Conservation (phyloP, 2,888 invertebrate genomes). For the Tanytarsus gracilentus region DNA sequence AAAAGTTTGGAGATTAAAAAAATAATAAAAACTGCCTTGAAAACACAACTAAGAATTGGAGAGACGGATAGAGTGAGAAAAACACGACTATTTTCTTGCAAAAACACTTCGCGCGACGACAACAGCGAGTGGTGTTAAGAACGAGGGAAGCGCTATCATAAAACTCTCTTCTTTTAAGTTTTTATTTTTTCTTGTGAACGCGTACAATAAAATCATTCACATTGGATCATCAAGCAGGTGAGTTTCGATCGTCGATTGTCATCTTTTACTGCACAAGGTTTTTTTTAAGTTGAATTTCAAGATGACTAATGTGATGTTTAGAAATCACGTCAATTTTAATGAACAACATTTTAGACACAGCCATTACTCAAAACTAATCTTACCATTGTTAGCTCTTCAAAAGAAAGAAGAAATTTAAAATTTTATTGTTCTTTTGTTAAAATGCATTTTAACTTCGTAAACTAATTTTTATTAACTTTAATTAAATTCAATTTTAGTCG, state of each 20-base stretch:
- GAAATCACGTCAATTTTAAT: no score
- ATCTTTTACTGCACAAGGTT: background rate
- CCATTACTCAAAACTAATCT: background rate
- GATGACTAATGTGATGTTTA: no score
- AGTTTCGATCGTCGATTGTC: background rate
- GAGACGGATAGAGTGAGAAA: no score
- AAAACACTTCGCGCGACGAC: no score
- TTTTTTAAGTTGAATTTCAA: background rate
- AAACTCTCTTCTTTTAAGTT: background rate
- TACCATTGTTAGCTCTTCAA: background rate
- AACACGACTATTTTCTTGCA: background rate
- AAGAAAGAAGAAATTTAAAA: background rate
- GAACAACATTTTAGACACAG: no score
- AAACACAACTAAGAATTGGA: no score
- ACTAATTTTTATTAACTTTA: no score
- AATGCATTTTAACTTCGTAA: no score
- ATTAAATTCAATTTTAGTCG: no score
- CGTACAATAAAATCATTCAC: constrained; percentile 20
- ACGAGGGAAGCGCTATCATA: background rate
- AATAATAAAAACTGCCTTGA: no score
- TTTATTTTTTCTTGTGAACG: constrained; percentile 11
- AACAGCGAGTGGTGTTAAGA: background rate
- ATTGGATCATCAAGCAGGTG: constrained; percentile 28
- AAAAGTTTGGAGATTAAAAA: no score
- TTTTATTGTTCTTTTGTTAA: background rate